Conservation (phyloP, 2,113 vertebrate genomes). For the Aphyosemion australe region DNA sequence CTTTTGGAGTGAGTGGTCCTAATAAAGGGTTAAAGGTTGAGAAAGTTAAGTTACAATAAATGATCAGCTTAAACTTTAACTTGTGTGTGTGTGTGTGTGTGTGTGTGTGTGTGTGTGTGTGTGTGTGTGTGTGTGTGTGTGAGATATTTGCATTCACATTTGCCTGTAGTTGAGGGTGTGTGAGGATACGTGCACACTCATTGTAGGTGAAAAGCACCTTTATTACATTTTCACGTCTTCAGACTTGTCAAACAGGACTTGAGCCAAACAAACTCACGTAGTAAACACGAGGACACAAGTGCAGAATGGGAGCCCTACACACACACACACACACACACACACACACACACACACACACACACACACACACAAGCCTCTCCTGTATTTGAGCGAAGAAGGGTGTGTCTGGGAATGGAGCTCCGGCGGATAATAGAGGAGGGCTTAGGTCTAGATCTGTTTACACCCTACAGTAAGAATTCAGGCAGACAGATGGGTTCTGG, state of each 20-base stretch:
- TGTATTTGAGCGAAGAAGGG: slow-evolving; percentile 42
- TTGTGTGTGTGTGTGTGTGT: no score
- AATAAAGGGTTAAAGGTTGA: not conserved
- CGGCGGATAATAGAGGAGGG: slow-evolving; percentile 56
- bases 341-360: no score
- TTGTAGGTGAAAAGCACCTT: no score
- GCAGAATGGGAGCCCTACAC: not conserved
- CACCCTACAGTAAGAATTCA: slow-evolving; percentile 58
- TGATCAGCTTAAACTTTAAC: no score
- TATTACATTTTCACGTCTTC: no score
- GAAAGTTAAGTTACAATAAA: not conserved
- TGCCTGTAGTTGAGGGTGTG: slow-evolving; percentile 42
- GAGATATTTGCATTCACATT: slow-evolving; percentile 50
- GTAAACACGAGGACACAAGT: not conserved
- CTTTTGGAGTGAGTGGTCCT: not conserved
- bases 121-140: no score
- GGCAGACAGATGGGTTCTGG: slow-evolving; percentile 29
- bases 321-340: no score
- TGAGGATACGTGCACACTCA: not conserved
- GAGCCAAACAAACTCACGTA: not conserved
- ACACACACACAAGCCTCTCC: not conserved
- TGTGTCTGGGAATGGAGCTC: slow-evolving; percentile 65
- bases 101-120: not conserved
- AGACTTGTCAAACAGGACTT: slow-evolving; percentile 23
- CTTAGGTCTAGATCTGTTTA: slow-evolving; percentile 66